Conservation (phyloP, 2,113 vertebrate genomes). For the Progne subis region DNA sequence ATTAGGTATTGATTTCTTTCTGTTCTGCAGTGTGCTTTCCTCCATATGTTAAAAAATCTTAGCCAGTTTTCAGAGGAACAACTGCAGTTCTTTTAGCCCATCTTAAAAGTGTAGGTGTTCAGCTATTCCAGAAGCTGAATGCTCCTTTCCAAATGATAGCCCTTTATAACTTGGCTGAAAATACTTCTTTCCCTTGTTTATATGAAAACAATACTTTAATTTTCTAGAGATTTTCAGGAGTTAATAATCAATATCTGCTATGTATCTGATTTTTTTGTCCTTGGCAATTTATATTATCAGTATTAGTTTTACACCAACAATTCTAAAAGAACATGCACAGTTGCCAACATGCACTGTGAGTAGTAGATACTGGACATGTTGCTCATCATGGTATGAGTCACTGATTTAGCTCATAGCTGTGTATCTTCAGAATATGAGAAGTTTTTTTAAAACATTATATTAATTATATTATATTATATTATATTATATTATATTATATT, state of each 20-base stretch:
- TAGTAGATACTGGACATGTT: background rate
- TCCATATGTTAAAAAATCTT: background rate
- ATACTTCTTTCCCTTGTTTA: background rate
- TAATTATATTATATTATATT: background rate
- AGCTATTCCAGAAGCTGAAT: background rate
- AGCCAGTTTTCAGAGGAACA: background rate
- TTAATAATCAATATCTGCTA: background rate
- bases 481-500: background rate
- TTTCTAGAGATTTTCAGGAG: background rate
- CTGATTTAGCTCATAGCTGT: background rate
- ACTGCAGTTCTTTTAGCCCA: background rate
- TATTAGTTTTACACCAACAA: background rate
- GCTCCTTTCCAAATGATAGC: background rate
- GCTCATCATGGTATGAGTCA: background rate
- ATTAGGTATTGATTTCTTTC: conserved; percentile 49
- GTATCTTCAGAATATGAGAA: background rate
- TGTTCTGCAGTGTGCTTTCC: background rate
- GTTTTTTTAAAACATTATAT: background rate
- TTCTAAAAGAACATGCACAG: background rate
- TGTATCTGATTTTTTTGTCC: background rate
- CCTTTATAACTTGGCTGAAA: background rate
- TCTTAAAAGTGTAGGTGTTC: background rate
- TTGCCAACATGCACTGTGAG: background rate
- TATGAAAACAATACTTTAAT: background rate
- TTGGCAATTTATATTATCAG: background rate